These are phyloP conservation scores for Tenebrosternarchus preto DNA, from an alignment of 2,113 vertebrate species.

Conservation along the genomic window DNA sequence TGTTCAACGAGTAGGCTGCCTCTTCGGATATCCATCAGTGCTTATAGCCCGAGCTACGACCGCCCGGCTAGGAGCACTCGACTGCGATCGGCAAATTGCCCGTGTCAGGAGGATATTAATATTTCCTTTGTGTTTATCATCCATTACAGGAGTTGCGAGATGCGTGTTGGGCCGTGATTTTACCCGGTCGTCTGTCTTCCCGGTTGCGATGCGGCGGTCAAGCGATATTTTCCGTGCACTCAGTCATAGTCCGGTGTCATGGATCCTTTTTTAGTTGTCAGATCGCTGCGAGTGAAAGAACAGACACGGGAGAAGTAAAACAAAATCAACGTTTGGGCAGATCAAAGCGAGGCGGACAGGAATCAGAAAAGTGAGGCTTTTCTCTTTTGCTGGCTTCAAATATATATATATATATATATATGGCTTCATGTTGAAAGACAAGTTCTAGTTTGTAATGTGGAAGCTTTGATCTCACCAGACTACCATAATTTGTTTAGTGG, in stretches of 20 bases:
- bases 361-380: background rate
- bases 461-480: too few relatives aligned
- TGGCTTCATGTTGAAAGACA: too few relatives aligned
- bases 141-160: slow-evolving; percentile 58
- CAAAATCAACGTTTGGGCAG: background rate
- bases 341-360: background rate
- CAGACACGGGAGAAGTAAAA: background rate
- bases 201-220: background rate
- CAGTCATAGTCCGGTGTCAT: slow-evolving; percentile 4
- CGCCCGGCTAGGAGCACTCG: slow-evolving; percentile 61
- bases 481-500: too few relatives aligned
- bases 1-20: slow-evolving; percentile 57
- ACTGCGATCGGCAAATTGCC: slow-evolving; percentile 58
- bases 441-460: too few relatives aligned
- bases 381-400: background rate
- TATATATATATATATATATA: too few relatives aligned
- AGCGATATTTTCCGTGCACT: slow-evolving; percentile 14
- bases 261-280: background rate
- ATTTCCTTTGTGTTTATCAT: slow-evolving; percentile 65
- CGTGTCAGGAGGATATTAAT: slow-evolving; percentile 65
- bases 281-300: background rate
- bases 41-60: slow-evolving; percentile 52
- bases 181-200: background rate
- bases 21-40: slow-evolving; percentile 66
- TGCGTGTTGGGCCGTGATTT: slow-evolving; percentile 35